Percentiles rank a stretch among this genome's conserved stretches.
phyloP scores from a whole-genome alignment of 2,797 vertebrate genomes.

The Luscinia luscinia region DNA sequence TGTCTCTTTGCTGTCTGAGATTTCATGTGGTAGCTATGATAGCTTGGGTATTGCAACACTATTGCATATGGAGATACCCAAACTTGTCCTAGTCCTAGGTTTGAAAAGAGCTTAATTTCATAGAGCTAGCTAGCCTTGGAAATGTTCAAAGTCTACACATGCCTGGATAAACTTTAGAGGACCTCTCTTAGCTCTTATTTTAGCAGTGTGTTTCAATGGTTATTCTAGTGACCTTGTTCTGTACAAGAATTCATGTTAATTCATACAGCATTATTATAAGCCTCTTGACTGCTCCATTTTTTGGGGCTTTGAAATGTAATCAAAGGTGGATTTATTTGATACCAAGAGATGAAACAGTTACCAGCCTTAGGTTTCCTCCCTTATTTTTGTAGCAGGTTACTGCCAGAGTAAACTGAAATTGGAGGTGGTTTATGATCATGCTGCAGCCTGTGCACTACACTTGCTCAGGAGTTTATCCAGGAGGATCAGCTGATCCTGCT shows the following conservation, averaged over 20 bases:
- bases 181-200: not conserved
- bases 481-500: conserved; percentile 60
- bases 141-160: not conserved
- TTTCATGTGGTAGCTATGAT: not conserved
- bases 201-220: not conserved
- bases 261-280: conserved; percentile 27
- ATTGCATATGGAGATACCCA: not conserved
- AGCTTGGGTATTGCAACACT: not conserved
- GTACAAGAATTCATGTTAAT: conserved; percentile 18
- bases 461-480: conserved; percentile 58
- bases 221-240: conserved; percentile 2
- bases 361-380: conserved; percentile 21
- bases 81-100: not conserved
- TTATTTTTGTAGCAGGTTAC: conserved; percentile 31
- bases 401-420: conserved; percentile 60
- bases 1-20: not conserved
- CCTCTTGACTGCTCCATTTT: not conserved
- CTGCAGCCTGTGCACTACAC: conserved; percentile 16
- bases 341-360: conserved; percentile 25
- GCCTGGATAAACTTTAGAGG: not conserved
- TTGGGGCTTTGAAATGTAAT: conserved; percentile 42
- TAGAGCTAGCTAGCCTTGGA: not conserved
- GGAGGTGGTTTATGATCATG: conserved; percentile 54
- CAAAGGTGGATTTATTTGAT: conserved; percentile 33
- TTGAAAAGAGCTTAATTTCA: not conserved